Evolutionary conservation across 2,797 vertebrate genomes (phyloP).

Genomic region (Arrhamphus sclerolepis): DNA sequence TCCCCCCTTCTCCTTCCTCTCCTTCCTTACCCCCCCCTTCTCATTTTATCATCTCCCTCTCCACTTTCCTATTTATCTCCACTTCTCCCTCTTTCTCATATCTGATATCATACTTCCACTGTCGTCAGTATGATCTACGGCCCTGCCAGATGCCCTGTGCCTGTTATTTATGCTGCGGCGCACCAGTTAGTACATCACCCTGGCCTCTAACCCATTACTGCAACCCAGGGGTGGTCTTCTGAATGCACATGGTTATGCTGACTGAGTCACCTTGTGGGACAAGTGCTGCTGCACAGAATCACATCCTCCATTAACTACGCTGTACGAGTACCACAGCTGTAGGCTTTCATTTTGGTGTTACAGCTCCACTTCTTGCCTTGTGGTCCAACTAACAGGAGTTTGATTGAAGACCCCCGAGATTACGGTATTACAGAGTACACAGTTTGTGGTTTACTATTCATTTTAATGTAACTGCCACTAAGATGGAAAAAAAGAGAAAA

Average conservation of each 20-base stretch:
- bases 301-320: constrained; percentile 69
- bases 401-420: constrained; percentile 71
- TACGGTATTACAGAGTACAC: constrained; percentile 50
- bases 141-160: constrained; percentile 64
- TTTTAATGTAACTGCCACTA: constrained; percentile 60
- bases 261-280: constrained; percentile 78
- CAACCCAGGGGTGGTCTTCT: constrained; percentile 69
- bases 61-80: constrained; percentile 64
- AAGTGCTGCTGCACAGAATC: constrained; percentile 66
- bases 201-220: constrained; percentile 66
- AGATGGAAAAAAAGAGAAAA: constrained; percentile 29
- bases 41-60: constrained; percentile 53
- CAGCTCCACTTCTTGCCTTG: constrained; percentile 54
- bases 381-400: constrained; percentile 60
- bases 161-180: constrained; percentile 75
- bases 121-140: constrained; percentile 76
- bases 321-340: constrained; percentile 58
- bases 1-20: constrained; percentile 31
- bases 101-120: constrained; percentile 74
- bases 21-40: constrained; percentile 36
- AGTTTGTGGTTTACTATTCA: constrained; percentile 60
- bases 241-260: constrained; percentile 66
- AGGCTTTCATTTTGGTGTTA: constrained; percentile 67
- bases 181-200: constrained; percentile 71
- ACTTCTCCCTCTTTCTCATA: constrained; percentile 58